Percentiles rank a stretch among this genome's conserved stretches.
Conservation (phyloP, 2,797 vertebrate species). For the Perodicticus potto region DNA sequence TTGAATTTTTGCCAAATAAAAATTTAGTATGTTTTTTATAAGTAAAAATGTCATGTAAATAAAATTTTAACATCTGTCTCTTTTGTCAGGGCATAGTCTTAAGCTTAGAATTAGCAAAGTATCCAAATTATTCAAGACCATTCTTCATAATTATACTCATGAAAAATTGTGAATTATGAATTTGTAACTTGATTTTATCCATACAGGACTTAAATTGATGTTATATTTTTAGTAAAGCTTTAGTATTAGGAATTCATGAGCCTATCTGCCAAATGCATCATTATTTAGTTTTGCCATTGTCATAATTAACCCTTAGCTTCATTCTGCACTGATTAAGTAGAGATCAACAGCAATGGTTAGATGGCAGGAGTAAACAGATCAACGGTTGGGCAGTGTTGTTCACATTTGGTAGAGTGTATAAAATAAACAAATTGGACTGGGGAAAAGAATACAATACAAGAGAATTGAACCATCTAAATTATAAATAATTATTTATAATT, state of each 20-base stretch:
- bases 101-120: background rate
- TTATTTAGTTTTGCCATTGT: background rate
- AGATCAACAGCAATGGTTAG: background rate
- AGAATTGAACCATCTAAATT: slow-evolving; percentile 12
- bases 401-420: background rate
- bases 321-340: background rate
- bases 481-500: background rate
- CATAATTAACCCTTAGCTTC: background rate
- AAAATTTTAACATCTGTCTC: slow-evolving; percentile 8
- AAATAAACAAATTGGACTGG: background rate
- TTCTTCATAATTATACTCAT: slow-evolving; percentile 10
- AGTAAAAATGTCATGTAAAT: slow-evolving; percentile 3
- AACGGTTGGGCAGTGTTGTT: background rate
- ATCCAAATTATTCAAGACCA: background rate
- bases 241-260: slow-evolving; percentile 5
- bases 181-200: background rate
- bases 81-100: background rate
- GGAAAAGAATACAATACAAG: background rate
- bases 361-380: background rate
- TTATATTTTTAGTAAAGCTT: slow-evolving; percentile 16
- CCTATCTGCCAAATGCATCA: background rate
- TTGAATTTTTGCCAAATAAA: background rate
- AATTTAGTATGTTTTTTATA: background rate
- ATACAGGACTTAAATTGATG: background rate
- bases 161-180: slow-evolving; percentile 5